Percentiles rank a stretch among this genome's conserved stretches.
phyloP scores from a whole-genome alignment of 2,113 vertebrate genomes.

The Terrapene triunguis region DNA sequence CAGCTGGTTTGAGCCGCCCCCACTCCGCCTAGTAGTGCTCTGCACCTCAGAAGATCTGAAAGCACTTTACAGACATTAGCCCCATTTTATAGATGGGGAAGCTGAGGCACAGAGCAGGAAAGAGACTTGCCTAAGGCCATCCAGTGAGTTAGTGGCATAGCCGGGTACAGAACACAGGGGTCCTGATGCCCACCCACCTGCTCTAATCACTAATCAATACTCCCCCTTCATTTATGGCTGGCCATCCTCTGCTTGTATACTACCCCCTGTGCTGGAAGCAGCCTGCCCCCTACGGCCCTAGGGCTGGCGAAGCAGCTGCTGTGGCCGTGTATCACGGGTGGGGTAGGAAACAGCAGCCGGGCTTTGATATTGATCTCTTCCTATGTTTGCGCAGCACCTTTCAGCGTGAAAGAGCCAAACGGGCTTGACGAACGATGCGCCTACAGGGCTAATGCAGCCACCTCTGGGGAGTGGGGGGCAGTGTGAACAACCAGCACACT shows the following conservation, averaged over 20 bases:
- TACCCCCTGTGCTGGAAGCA: not conserved
- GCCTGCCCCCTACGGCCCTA: not conserved
- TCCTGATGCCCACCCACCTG: not conserved
- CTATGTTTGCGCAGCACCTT: not conserved
- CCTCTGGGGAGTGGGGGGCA: not conserved
- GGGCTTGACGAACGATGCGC: not conserved
- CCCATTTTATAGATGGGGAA: not conserved
- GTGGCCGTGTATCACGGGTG: not conserved
- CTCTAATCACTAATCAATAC: not conserved
- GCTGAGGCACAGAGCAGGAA: not conserved
- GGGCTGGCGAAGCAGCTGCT: not conserved
- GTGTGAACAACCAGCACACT: not conserved
- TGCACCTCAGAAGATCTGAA: not conserved
- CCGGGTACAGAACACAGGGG: not conserved
- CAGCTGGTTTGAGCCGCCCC: not conserved
- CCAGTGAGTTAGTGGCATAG: not conserved
- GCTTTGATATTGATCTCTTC: not conserved
- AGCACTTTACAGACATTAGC: not conserved
- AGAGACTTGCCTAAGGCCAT: not conserved
- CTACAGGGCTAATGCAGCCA: not conserved
- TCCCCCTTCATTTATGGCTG: not conserved
- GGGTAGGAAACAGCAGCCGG: not conserved
- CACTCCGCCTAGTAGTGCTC: not conserved
- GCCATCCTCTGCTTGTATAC: not conserved
- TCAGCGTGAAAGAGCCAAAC: not conserved